These are phyloP conservation scores for Neodontobutis hainanensis DNA, from an alignment of 2,113 vertebrate species.

Conservation along the genomic window DNA sequence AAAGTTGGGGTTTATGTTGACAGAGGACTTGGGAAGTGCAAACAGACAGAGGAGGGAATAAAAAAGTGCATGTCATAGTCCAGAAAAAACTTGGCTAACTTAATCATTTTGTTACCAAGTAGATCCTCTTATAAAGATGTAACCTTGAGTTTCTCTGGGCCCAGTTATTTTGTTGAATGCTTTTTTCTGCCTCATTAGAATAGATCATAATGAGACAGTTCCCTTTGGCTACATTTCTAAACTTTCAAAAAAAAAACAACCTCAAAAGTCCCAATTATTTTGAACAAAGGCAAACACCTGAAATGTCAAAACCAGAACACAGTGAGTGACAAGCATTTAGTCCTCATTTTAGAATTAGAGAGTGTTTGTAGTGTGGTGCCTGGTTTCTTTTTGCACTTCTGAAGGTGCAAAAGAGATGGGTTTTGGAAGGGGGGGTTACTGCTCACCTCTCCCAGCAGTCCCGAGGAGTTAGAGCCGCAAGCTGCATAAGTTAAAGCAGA, in stretches of 20 bases:
- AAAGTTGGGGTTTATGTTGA: conserved; percentile 2
- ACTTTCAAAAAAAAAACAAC: conserved; percentile 27
- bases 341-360: conserved; percentile 28
- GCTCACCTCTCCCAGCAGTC: conserved; percentile 44
- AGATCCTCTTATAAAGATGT: conserved; percentile 15
- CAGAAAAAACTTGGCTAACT: not conserved
- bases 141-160: conserved; percentile 22
- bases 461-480: conserved; percentile 31
- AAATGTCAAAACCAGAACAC: conserved; percentile 36
- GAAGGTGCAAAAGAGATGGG: conserved; percentile 24
- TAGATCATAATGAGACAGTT: conserved; percentile 58
- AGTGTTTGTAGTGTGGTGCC: conserved; percentile 42
- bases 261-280: conserved; percentile 61
- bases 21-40: not conserved
- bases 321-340: conserved; percentile 51
- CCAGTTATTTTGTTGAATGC: conserved; percentile 24
- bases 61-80: not conserved
- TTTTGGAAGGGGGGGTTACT: conserved; percentile 9
- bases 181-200: conserved; percentile 59
- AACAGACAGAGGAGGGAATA: not conserved
- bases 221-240: conserved; percentile 43
- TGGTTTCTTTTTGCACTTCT: conserved; percentile 29
- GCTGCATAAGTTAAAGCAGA: conserved; percentile 31
- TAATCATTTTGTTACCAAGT: conserved; percentile 24
- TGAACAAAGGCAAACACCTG: conserved; percentile 49